Evolutionary conservation across 1,140 invertebrate species (phyloP), one percentile per base, ranked within the genome.

Genomic region (Drosophila tani): DNA sequence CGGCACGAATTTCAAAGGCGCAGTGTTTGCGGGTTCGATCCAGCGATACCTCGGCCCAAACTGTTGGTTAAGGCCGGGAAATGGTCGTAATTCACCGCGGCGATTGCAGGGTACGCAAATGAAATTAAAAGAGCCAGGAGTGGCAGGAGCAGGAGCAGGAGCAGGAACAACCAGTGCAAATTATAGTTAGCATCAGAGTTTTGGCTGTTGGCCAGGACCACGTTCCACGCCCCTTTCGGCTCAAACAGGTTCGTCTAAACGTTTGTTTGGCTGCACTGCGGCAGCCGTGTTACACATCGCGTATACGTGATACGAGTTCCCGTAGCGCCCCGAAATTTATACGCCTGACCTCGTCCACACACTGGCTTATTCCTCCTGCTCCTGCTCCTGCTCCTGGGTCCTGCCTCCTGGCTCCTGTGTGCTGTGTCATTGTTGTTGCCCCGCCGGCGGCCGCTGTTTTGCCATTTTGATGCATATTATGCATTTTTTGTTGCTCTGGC

Each of bases 221-320:
- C 15, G 12, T 29, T 14, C 4, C n/a, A 24, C 21, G 12, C 11
- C 29, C 6, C 9, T 29, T 27, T 12, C 35, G n/a, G 12, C 35
- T 59, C 32, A 40, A 15, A 59, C 40, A 59, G 49, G 62, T 38
- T 49, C 27, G 50, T 60, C 57, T 69, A 60, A 78, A 78, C 75
- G 74, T 76, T 76, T 76, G 73, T 76, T 76, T 76, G 62, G 73
- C 74, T 77, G 75, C 75, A 78, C 57, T 78, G 75, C 75, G 75
- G 75, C 75, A 78, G 46, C 50, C 50, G 73, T 68, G 55, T 60
- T 43, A 59, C 63, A 76, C 75, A 69, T 77, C 32, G 75, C 75
- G 75, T 78, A 78, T 78, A 78, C 75, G 75, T 78, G 74, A 78
- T 77, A 56, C 29, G 68, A 60, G 38, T 78, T 78, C 74, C 60